Evolutionary conservation across 2,797 vertebrate species (phyloP), one percentile per base, ranked within the genome.

Genomic region (Neosilurus mollespiculum): DNA sequence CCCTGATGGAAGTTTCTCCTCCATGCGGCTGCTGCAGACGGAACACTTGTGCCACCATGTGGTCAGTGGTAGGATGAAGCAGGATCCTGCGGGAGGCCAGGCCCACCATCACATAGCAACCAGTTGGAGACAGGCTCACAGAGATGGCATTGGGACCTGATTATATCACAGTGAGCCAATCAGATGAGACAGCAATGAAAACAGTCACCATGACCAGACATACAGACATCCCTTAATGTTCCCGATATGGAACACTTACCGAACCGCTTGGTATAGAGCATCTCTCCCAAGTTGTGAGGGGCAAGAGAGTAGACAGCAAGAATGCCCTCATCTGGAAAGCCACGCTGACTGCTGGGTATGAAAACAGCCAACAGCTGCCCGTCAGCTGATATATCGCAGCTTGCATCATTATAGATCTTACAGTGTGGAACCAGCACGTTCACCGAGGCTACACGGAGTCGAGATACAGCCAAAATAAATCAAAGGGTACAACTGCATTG

Each of bases 31-130:
- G 98, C 84, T 99, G 98, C 88, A 99, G 94, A 67, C 97, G 96
- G 95, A 99, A 99, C 92, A 99, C 98, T 91, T 99, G 98, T 62
- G 98, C 98, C 89, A 99, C 98, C 97, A 99, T 99, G 94, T 99
- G 98, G 93, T 99, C 98, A 6, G 97, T 98, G 90, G 97, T 97
- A 76, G 97, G 98, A 85, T 99, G 98, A 88, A 99, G 93, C 81
- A 99, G 94, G 91, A 99, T 99, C 81, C 98, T 94, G 37, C 98
- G 96, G 7, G 98, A 99, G 85, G 98, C 98, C 92, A 99, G 89
- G 59, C 98, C 98, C 69, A 99, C 98, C 97, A 99, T 98, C 26
- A 99, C 98, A 0, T 99, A 99, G 71, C 97, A 96, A 89, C 98
- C 97, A 97, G 99, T 96, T 0, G 98, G 98, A 75, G 98, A 99